These are phyloP conservation scores for Lordiphosa andalusiaca DNA, from an alignment of 2,888 invertebrate genomes.

Conservation along the genomic window DNA sequence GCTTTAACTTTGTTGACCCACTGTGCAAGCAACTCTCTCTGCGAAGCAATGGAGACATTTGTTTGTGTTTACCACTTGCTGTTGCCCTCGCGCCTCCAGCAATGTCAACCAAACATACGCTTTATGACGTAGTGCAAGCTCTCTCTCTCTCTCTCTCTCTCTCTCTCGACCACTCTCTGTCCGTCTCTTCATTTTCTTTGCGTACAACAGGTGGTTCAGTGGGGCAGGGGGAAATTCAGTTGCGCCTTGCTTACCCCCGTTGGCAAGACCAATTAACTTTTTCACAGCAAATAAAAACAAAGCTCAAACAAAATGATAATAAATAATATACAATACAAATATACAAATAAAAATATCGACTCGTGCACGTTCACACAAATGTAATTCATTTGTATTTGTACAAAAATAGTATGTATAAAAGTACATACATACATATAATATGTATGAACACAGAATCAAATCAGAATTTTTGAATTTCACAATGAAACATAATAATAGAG, in stretches of 20 bases:
- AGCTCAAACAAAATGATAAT: constrained; percentile 8
- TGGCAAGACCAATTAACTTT: constrained; percentile 17
- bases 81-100: background rate
- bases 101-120: constrained; percentile 9
- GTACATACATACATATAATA: too few species aligned
- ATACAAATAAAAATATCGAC: background rate
- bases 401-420: background rate
- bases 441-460: background rate
- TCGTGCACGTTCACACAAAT: too few species aligned
- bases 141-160: constrained; percentile 4
- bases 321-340: constrained; percentile 6
- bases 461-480: constrained; percentile 28
- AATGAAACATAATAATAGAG: constrained; percentile 35
- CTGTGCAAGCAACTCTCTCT: too few species aligned
- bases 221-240: background rate
- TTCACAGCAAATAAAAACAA: constrained; percentile 17
- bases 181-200: constrained; percentile 3
- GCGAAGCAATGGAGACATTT: too few species aligned
- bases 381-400: background rate
- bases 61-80: background rate
- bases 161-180: constrained; percentile 1
- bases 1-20: too few species aligned
- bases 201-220: constrained; percentile 35
- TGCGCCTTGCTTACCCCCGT: background rate
- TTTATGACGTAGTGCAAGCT: constrained; percentile 22